Base-by-base conservation (phyloP, 2,888 invertebrate species). In the Gnatocerus cornutus region DNA sequence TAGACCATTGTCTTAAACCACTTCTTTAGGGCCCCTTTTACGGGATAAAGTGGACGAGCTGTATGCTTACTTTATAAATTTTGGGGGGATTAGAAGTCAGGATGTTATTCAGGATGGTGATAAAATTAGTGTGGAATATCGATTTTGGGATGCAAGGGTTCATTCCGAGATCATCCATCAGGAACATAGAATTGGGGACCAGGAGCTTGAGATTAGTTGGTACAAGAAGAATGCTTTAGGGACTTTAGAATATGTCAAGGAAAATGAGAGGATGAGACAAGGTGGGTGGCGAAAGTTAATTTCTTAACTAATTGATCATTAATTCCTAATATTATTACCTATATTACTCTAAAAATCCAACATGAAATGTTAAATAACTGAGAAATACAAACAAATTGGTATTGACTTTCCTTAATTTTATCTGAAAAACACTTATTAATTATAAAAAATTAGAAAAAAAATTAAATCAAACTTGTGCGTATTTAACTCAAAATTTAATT, bases 81-180 rank as follows among this genome's bases (percentile, higher is more conserved):
- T 41, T 13, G 41, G 41, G 10, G 41, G 41, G 2, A 41, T 41
- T 3, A 41, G 41, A n/a, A n/a, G 6, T 6, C 41, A 41, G 6
- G n/a, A 41, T n/a, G 12, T 41, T 6, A 10, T 6, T n/a, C 5
- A 12, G 5, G 41, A 12, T 5, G 41, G 12, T 7, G 12, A 13
- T n/a, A 6, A 41, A 41, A 41, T n/a, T 7, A n/a, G 9, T 6
- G 6, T 41, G 13, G 41, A 41, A 12, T 41, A 12, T 13, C 41
- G 41, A 1, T 41, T 41, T 12, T 41, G 41, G 41, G 41, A 41
- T 13, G 41, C 41, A 1, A 10, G 41, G 12, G 12, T 41, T n/a
- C 13, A 41, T 12, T 41, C 41, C 6, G 41, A 41, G 12, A 13
- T 41, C 12, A 41, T 41, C 41, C 41, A 41, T n/a, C n/a, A 12